A percentile compares a stretch with the other conserved stretches of the same genome.
Evolutionary conservation across 2,888 invertebrate species (phyloP).

Genomic region (Gibbula magus): DNA sequence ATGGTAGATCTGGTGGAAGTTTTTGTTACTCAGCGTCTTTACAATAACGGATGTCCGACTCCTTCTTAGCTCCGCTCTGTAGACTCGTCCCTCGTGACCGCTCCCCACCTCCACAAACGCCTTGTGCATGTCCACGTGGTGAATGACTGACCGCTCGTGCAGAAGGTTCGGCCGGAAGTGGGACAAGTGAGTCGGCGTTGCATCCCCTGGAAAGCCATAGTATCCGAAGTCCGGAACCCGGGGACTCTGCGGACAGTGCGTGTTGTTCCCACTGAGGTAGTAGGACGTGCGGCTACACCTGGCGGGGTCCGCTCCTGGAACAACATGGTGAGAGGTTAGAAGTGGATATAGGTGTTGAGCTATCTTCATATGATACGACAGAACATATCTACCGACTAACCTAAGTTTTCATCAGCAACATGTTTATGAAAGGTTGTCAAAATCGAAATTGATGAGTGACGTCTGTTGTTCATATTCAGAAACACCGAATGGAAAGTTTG

Average conservation of each 20-base stretch:
- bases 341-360: too few relatives aligned
- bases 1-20: background rate
- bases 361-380: too few relatives aligned
- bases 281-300: background rate
- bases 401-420: too few relatives aligned
- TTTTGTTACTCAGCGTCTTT: conserved; percentile 5
- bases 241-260: background rate
- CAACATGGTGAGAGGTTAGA: too few relatives aligned
- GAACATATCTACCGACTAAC: too few relatives aligned
- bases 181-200: background rate
- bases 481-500: too few relatives aligned
- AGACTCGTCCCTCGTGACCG: conserved; percentile 11
- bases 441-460: too few relatives aligned
- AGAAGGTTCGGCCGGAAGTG: background rate
- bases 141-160: background rate
- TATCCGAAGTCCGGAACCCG: background rate
- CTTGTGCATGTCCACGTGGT: conserved; percentile 9
- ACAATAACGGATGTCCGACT: background rate
- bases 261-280: background rate
- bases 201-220: conserved; percentile 1
- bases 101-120: background rate
- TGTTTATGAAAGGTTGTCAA: too few relatives aligned
- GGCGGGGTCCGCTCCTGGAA: background rate
- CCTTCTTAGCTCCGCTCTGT: background rate
- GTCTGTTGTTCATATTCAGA: too few relatives aligned